Base-by-base conservation (phyloP, 2,113 vertebrate genomes). In the Thryonomys swinderianus region DNA sequence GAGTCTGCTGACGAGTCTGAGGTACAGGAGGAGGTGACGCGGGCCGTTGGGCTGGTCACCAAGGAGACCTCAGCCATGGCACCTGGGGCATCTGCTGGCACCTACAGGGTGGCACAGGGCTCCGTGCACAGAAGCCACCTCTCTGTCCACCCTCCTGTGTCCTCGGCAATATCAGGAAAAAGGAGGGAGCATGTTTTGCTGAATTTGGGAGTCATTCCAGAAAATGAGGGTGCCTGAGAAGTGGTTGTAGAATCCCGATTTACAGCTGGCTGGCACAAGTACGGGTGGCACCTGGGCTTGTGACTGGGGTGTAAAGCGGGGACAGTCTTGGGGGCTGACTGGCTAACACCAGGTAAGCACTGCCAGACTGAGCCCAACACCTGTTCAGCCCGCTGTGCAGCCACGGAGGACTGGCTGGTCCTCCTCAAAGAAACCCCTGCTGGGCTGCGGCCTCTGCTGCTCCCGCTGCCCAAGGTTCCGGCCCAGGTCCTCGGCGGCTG, bases 71-170 rank as follows among this genome's bases (percentile, higher is more conserved):
- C 0, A 6, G 48, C 25, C 74, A 34, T 4, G 27, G 37, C n/a
- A 73, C 30, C 0, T 0, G n/a, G 11, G 20, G 14, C 14, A 13
- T 6, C 32, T 18, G 34, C 13, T 9, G 45, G 42, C 42, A 7
- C 4, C 4, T 4, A 9, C 40, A 73, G 53, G 62, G 76, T n/a
- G 55, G 21, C 12, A 37, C 10, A 12, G 90, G 42, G n/a, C 45
- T 40, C 78, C 42, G 14, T 16, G 40, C 37, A 18, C 8, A 14
- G 83, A 80, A 79, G 30, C 14, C 34, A 53, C 3, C 18, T 21
- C 85, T 42, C 57, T 18, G 32, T 3, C 74, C 40, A 25, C 17
- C 25, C 20, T 53, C 45, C 45, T 64, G 32, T 17, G 4, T 20
- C 73, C 67, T 53, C 66, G 13, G 40, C 18, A 40, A 32, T 14